Conservation (phyloP, 2,888 invertebrate genomes). For the Drosophila acutilabella region DNA sequence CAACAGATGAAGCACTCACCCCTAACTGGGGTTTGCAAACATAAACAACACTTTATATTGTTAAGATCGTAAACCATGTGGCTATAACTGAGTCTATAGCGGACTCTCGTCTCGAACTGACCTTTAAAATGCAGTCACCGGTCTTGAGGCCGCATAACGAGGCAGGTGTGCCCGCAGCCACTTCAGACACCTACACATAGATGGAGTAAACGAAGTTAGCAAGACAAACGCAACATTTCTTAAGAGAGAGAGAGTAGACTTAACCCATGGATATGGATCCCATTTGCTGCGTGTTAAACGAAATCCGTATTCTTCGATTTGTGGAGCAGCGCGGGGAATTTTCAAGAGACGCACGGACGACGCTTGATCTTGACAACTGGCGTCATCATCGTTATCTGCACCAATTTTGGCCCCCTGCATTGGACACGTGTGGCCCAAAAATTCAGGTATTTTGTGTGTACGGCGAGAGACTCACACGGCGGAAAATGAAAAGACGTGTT, state of each 20-base stretch:
- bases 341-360: constrained; percentile 85
- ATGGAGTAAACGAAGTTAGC: constrained; percentile 7
- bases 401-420: constrained; percentile 14
- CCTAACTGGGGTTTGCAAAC: constrained; percentile 15
- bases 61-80: constrained; percentile 19
- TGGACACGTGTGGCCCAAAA: constrained; percentile 34
- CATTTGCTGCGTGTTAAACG: constrained; percentile 90
- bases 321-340: constrained; percentile 87
- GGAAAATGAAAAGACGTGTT: constrained; percentile 54
- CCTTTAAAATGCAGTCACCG: constrained; percentile 90
- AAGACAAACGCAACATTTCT: not conserved
- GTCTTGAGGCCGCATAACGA: constrained; percentile 88
- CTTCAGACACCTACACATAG: constrained; percentile 88
- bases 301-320: constrained; percentile 88
- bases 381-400: not conserved
- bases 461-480: constrained; percentile 12
- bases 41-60: not conserved
- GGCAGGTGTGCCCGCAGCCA: constrained; percentile 88
- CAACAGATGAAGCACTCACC: constrained; percentile 20
- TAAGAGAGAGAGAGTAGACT: too few relatives aligned
- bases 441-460: not conserved
- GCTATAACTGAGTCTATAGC: constrained; percentile 1
- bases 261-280: constrained; percentile 93
- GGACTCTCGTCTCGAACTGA: constrained; percentile 83
- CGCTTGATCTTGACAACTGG: constrained; percentile 49